Evolutionary conservation across 2,113 vertebrate genomes (phyloP).

Genomic region (Actinemys pallida): DNA sequence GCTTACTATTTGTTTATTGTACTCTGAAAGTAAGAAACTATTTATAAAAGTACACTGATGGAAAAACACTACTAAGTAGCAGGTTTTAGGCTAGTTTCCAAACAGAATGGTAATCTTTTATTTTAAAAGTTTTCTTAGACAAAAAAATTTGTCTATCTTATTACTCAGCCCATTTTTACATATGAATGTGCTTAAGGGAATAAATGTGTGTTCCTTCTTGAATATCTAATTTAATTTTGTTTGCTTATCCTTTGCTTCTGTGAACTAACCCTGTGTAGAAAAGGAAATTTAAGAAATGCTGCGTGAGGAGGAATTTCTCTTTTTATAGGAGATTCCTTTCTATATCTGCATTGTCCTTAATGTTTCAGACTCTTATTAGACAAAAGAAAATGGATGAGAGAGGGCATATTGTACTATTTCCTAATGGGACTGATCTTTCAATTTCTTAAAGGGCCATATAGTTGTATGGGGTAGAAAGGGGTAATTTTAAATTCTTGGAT

Average conservation of each 20-base stretch:
- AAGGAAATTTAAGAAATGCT: not conserved
- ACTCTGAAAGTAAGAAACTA: not conserved
- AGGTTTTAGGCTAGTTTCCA: not conserved
- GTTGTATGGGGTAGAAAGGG: not conserved
- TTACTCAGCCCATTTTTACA: not conserved
- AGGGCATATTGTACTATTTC: not conserved
- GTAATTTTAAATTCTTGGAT: not conserved
- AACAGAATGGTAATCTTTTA: not conserved
- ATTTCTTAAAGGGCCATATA: not conserved
- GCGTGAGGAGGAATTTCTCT: not conserved
- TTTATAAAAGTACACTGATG: not conserved
- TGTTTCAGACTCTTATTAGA: not conserved
- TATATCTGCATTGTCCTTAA: not conserved
- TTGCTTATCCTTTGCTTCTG: not conserved
- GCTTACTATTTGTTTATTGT: not conserved
- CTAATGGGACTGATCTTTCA: not conserved
- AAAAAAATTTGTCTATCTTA: not conserved
- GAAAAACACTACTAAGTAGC: not conserved
- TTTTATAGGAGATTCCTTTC: not conserved
- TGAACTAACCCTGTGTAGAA: not conserved
- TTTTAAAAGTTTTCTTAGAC: not conserved
- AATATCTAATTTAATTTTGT: not conserved
- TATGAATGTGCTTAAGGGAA: not conserved
- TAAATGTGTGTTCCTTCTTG: not conserved
- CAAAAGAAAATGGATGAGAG: not conserved